phyloP scores from a whole-genome alignment of 2,888 invertebrate genomes.

The Pardosa pseudoannulata region DNA sequence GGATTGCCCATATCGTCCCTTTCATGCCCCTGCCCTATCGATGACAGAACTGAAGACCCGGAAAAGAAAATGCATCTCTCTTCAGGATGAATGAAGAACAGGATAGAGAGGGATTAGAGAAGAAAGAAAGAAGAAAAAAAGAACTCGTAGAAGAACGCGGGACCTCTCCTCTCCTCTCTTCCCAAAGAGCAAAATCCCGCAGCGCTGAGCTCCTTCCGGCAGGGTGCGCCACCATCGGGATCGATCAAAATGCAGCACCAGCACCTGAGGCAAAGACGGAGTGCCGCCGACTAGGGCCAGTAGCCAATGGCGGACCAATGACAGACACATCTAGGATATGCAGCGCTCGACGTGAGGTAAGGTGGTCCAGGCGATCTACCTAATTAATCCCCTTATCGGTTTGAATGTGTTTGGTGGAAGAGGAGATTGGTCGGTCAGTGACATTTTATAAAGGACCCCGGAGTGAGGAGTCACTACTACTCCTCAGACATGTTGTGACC shows the following conservation, averaged over 20 bases:
- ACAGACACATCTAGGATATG: neutral
- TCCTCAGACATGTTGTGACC: no score
- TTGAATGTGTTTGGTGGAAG: no score
- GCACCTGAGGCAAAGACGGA: neutral
- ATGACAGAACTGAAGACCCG: no score
- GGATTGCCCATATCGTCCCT: no score
- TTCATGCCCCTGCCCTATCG: no score
- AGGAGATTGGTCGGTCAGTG: neutral
- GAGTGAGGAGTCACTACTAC: no score
- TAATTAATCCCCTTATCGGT: neutral
- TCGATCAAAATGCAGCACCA: constrained; percentile 1
- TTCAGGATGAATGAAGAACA: neutral
- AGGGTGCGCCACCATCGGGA: neutral
- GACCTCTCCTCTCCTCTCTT: no score
- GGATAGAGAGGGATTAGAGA: neutral
- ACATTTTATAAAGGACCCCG: neutral
- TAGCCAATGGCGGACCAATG: constrained; percentile 1
- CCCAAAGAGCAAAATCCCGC: neutral
- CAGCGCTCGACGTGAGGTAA: neutral
- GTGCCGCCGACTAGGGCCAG: neutral
- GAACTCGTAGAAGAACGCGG: neutral
- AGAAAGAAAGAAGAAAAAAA: neutral
- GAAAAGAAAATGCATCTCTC: neutral
- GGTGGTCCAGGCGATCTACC: neutral
- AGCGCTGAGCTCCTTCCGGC: neutral